phyloP scores from a whole-genome alignment of 2,888 invertebrate species.

The Rhynchonema sp. region DNA sequence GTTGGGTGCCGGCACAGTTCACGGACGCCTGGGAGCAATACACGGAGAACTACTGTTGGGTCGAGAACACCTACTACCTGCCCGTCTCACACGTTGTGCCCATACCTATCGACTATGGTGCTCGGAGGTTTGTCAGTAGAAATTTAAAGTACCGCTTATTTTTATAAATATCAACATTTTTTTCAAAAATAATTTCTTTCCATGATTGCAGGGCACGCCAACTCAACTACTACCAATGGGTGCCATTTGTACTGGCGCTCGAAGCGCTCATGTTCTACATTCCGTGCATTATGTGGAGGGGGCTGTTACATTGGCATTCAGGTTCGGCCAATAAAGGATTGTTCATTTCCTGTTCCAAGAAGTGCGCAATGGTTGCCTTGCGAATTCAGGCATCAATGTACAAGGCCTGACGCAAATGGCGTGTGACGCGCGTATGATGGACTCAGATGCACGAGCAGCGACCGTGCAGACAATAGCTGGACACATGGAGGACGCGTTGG shows the following conservation, averaged over 20 bases:
- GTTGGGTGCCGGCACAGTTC: constrained; percentile 36
- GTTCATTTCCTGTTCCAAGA: not conserved
- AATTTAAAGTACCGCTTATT: not conserved
- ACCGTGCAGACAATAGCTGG: constrained; percentile 29
- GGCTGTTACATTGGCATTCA: constrained; percentile 31
- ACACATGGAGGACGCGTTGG: constrained; percentile 28
- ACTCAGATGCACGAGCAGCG: constrained; percentile 25
- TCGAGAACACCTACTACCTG: constrained; percentile 36
- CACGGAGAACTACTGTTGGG: constrained; percentile 38
- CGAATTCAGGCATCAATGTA: constrained; percentile 32
- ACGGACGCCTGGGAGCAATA: constrained; percentile 36
- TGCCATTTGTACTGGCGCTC: constrained; percentile 34
- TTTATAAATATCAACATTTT: not conserved
- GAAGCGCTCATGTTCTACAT: constrained; percentile 37
- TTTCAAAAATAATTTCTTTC: not conserved
- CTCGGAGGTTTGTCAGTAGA: not conserved
- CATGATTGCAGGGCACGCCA: constrained; percentile 19
- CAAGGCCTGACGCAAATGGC: constrained; percentile 30
- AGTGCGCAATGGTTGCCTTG: not conserved
- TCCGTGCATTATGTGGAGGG: constrained; percentile 36
- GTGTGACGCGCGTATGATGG: constrained; percentile 30
- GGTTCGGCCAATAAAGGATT: constrained; percentile 12
- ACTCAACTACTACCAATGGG: constrained; percentile 29
- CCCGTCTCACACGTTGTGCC: constrained; percentile 24
- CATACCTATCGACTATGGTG: not conserved